Evolutionary conservation across 2,888 invertebrate genomes (phyloP), one percentile per base, ranked within the genome.

Genomic region (Drosophila quasianomalipes): DNA sequence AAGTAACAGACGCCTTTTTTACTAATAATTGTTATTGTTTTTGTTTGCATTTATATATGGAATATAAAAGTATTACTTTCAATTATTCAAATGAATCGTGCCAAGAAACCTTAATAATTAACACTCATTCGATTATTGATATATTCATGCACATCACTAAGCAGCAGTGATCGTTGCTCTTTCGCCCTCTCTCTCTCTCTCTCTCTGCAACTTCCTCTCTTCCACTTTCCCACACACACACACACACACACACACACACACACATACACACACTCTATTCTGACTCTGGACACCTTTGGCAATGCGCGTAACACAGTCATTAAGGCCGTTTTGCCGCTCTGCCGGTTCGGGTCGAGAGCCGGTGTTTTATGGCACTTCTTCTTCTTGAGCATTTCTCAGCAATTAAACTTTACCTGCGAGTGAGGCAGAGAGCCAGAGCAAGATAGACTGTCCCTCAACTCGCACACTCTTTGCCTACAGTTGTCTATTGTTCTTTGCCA

Each of bases 251-350:
- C 12, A 33, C 35, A 10, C 39, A 41, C 19, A 44, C 44, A 44
- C n/a, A 22, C 12, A 44, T 14, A 6, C 52, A 22, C n/a, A 44
- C 22, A 6, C 52, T 19, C 39, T 22, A 47, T 44, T 54, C 26
- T 60, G 39, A 44, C 30, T 35, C 16, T 52, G 30, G 22, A 28
- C 62, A 58, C 47, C 47, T 47, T 47, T 47, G 71, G 39, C 35
- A 71, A 54, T 41, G 65, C 35, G 59, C 60, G 67, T 73, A 64
- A 28, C 47, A 70, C 73, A 74, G 85, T 89, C 89, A 89, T 86
- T 89, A 89, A 73, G 79, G 84, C 65, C 76, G 78, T 70, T 83
- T 83, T 80, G 81, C 66, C 74, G 84, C 80, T 77, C 76, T 35
- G 71, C 26, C 58, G 39, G 51, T 70, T 51, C 62, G 66, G 59